Evolutionary conservation across 1,140 invertebrate species (phyloP), one percentile per base, ranked within the genome.

Genomic region (Hypsibius dujardini): DNA sequence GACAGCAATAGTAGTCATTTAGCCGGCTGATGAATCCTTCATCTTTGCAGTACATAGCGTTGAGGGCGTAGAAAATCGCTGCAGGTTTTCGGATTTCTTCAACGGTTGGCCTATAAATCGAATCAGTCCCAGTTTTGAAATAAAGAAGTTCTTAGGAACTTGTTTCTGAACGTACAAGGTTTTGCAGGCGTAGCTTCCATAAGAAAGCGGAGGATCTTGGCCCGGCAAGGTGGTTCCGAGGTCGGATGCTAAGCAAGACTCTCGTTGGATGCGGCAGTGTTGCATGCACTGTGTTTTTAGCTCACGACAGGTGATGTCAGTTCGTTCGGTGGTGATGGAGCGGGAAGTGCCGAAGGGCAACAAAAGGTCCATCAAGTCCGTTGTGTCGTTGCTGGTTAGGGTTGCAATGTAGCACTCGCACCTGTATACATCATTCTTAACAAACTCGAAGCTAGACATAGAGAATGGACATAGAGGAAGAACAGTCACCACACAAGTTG

Each of bases 31-130:
- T 56, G 50, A 7, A 56, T 7, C 50, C 50, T 56, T 56, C 50
- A n/a, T 56, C 50, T n/a, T 56, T 56, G n/a, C 50, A 56, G 50
- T 56, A 56, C 50, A 56, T 56, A 7, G 50, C 50, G 50, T 56
- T 56, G 7, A 56, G 50, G 50, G 50, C 50, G 50, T 56, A 56
- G 50, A 56, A 56, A 7, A 56, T 56, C 50, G 50, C 50, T 7
- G 50, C 50, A 7, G 50, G 50, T 56, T n/a, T 7, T n/a, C 50
- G 7, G 7, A 56, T n/a, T 56, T 56, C 50, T n/a, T 56, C 50
- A 7, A 7, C 7, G n/a, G 7, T 56, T n/a, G 50, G 50, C n/a
- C 50, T 56, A 56, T n/a, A 56, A n/a, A 56, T 56, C 50, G n/a
- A 56, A 56, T 56, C 50, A 7, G 50, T n/a, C n/a, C n/a, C n/a